Percentiles rank a stretch among this genome's conserved stretches.
Conservation (phyloP, 2,888 invertebrate genomes). For the Criorhina ranunculi region DNA sequence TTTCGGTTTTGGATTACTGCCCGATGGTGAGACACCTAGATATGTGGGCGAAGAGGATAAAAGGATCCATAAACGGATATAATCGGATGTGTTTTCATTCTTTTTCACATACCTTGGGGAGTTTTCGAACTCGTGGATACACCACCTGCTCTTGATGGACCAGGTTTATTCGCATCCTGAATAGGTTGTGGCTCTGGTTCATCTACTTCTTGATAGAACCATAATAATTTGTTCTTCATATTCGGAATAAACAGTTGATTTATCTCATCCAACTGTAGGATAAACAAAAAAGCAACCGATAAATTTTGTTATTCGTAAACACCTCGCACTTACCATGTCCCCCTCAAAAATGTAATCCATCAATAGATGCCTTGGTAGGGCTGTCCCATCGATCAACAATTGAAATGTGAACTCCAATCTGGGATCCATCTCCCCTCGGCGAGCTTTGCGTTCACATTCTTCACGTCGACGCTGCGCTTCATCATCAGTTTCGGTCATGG, state of each 20-base stretch:
- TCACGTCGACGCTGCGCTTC: conserved; percentile 89
- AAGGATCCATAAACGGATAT: conserved; percentile 22
- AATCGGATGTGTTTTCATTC: conserved; percentile 10
- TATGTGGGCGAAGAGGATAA: conserved; percentile 38
- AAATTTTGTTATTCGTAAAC: neutral
- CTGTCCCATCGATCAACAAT: conserved; percentile 93
- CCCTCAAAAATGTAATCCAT: conserved; percentile 97
- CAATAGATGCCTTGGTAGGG: conserved; percentile 91
- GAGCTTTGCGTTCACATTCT: conserved; percentile 96
- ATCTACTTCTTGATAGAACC: conserved; percentile 95
- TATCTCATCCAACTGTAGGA: conserved; percentile 91
- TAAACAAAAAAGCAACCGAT: neutral
- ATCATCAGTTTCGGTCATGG: conserved; percentile 82
- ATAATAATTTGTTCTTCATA: conserved; percentile 92
- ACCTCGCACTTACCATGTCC: conserved; percentile 88
- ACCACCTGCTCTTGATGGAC: conserved; percentile 85
- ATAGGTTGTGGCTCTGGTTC: conserved; percentile 86
- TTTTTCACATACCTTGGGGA: conserved; percentile 82
- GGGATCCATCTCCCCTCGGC: conserved; percentile 96
- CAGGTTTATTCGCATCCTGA: conserved; percentile 84
- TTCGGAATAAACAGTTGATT: conserved; percentile 94
- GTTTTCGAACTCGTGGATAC: conserved; percentile 84
- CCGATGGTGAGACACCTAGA: conserved; percentile 83
- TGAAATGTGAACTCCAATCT: conserved; percentile 96
- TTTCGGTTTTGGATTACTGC: conserved; percentile 86